Conservation (phyloP, 1,140 invertebrate species). For the Drosophila eugracilis region DNA sequence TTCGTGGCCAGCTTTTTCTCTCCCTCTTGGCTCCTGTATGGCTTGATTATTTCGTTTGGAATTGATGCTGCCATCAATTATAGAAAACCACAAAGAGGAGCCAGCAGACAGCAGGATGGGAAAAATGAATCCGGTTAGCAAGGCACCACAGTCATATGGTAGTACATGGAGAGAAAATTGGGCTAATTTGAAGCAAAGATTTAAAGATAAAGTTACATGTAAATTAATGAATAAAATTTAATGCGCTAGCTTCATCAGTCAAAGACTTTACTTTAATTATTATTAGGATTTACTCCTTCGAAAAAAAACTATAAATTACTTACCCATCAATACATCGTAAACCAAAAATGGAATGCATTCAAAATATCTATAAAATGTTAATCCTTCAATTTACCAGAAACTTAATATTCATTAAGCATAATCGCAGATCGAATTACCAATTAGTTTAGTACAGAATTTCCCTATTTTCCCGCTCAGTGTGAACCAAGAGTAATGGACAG, state of each 20-base stretch:
- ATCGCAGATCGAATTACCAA: neutral
- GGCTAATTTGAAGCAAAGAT: too few relatives aligned
- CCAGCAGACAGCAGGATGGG: slow-evolving; percentile 17
- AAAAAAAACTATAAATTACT: too few relatives aligned
- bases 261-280: too few relatives aligned
- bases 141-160: slow-evolving; percentile 6
- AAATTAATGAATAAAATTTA: too few relatives aligned
- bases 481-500: slow-evolving; percentile 54
- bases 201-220: too few relatives aligned
- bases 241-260: too few relatives aligned
- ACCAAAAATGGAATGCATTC: too few relatives aligned
- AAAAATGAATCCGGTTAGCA: slow-evolving; percentile 61
- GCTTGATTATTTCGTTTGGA: slow-evolving; percentile 79
- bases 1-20: slow-evolving; percentile 9
- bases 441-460: neutral
- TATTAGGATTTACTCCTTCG: too few relatives aligned
- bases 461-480: slow-evolving; percentile 19
- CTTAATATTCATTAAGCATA: too few relatives aligned
- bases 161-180: slow-evolving; percentile 15
- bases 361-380: too few relatives aligned
- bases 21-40: slow-evolving; percentile 14
- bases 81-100: slow-evolving; percentile 46
- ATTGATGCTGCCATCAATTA: slow-evolving; percentile 81
- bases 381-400: neutral
- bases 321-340: too few relatives aligned